These are phyloP conservation scores for Hoplodrina blanda DNA, from an alignment of 2,888 invertebrate species.

Conservation along the genomic window DNA sequence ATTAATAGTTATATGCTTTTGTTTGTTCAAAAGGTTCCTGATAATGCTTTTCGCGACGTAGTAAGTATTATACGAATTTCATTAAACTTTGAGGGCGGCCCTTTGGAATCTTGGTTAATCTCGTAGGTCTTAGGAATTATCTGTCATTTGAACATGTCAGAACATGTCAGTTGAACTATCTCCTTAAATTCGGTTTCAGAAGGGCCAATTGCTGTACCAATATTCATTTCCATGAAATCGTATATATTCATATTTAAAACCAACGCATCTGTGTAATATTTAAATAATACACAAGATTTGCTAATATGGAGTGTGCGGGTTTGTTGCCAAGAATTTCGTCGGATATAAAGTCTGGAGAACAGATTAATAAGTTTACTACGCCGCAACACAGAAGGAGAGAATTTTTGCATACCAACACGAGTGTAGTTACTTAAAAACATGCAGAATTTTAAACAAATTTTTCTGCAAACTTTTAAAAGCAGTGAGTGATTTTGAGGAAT, in stretches of 20 bases:
- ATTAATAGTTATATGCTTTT: not conserved
- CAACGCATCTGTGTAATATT: constrained; percentile 12
- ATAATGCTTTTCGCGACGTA: not conserved
- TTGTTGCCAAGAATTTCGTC: constrained; percentile 31
- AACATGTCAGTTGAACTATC: no score
- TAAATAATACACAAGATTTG: constrained; percentile 17
- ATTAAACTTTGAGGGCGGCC: no score
- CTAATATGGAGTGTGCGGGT: constrained; percentile 18
- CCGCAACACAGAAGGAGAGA: not conserved
- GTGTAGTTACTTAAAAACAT: not conserved
- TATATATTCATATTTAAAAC: constrained; percentile 20
- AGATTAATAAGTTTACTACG: constrained; percentile 41
- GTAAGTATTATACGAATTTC: no score
- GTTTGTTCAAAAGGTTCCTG: not conserved
- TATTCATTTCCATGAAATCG: not conserved
- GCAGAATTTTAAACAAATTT: not conserved
- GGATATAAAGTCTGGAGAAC: constrained; percentile 33
- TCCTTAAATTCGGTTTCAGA: no score
- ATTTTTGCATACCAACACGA: constrained; percentile 4
- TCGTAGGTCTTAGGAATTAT: no score
- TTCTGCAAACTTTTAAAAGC: not conserved
- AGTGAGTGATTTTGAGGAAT: not conserved
- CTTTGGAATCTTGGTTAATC: no score
- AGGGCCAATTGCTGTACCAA: no score
- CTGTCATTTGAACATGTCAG: no score